Evolutionary conservation across 2,113 vertebrate genomes (phyloP).

Genomic region (Girardinichthys multiradiatus): DNA sequence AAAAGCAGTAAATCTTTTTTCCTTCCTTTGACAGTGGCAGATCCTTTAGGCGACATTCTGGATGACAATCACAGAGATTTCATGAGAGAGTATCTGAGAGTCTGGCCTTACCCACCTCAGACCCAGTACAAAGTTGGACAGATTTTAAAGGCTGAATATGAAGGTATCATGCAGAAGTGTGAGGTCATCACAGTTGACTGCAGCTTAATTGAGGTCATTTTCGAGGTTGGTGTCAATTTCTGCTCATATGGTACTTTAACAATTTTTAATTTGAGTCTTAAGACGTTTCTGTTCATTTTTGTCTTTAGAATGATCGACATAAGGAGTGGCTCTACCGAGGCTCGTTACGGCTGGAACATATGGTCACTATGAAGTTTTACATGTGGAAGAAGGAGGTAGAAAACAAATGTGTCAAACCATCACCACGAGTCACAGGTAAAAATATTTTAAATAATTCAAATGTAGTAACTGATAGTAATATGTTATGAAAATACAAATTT

Average conservation of each 20-base stretch:
- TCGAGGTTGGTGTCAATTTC: slow-evolving; percentile 54
- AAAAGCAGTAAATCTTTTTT: background rate
- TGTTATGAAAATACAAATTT: background rate
- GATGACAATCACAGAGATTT: slow-evolving; percentile 83
- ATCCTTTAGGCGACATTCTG: slow-evolving; percentile 88
- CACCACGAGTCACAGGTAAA: slow-evolving; percentile 8
- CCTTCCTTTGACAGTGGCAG: slow-evolving; percentile 74
- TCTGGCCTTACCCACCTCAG: slow-evolving; percentile 87
- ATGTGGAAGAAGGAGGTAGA: slow-evolving; percentile 44
- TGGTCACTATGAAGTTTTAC: slow-evolving; percentile 81
- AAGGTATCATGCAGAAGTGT: slow-evolving; percentile 85
- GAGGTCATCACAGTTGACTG: slow-evolving; percentile 84
- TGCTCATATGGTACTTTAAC: background rate
- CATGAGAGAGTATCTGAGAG: slow-evolving; percentile 84
- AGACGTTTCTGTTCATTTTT: slow-evolving; percentile 22
- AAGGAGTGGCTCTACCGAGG: slow-evolving; percentile 92
- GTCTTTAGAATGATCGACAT: slow-evolving; percentile 82
- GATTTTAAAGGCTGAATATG: slow-evolving; percentile 82
- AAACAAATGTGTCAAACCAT: too few species aligned
- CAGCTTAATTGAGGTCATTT: slow-evolving; percentile 89
- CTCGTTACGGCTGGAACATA: slow-evolving; percentile 87
- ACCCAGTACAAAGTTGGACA: slow-evolving; percentile 84
- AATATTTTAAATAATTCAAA: too few species aligned
- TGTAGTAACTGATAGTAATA: too few species aligned
- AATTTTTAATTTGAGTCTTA: background rate